phyloP scores from a whole-genome alignment of 1,140 invertebrate genomes.

The Calephelis virginiensis region DNA sequence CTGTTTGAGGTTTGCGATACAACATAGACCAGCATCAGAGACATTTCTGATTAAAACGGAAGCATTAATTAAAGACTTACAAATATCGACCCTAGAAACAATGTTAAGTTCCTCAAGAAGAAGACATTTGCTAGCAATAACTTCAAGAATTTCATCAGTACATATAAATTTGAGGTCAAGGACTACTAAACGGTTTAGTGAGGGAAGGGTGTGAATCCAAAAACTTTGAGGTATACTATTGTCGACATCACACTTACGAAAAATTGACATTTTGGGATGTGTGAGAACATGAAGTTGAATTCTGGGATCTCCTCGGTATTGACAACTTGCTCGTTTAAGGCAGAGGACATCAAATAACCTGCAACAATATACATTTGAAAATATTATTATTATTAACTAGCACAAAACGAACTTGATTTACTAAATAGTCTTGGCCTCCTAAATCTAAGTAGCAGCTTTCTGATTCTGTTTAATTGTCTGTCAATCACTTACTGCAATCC shows the following conservation, averaged over 20 bases:
- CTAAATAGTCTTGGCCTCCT: too few species aligned
- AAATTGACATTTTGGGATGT: conserved; percentile 69
- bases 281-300: conserved; percentile 63
- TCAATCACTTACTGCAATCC: too few species aligned
- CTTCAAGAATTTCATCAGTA: conserved; percentile 77
- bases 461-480: too few species aligned
- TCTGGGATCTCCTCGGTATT: conserved; percentile 63
- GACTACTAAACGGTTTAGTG: conserved; percentile 60
- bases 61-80: conserved; percentile 73
- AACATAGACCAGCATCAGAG: conserved; percentile 63
- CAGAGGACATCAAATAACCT: conserved; percentile 76
- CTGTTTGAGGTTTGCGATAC: conserved; percentile 59
- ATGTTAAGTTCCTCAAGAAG: conserved; percentile 76
- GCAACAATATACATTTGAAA: conserved; percentile 40
- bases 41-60: conserved; percentile 71
- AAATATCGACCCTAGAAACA: conserved; percentile 73
- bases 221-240: conserved; percentile 65
- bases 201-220: conserved; percentile 65
- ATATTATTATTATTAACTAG: conserved; percentile 4
- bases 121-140: conserved; percentile 68
- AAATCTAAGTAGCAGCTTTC: too few species aligned
- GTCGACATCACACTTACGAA: conserved; percentile 68
- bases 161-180: conserved; percentile 77
- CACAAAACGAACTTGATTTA: too few species aligned
- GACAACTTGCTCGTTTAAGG: conserved; percentile 61